Evolutionary conservation across 37 sponge, comb jelly and placozoan genomes (phyloP), one percentile per base, ranked within the genome.

Genomic region (Beroe ovata): DNA sequence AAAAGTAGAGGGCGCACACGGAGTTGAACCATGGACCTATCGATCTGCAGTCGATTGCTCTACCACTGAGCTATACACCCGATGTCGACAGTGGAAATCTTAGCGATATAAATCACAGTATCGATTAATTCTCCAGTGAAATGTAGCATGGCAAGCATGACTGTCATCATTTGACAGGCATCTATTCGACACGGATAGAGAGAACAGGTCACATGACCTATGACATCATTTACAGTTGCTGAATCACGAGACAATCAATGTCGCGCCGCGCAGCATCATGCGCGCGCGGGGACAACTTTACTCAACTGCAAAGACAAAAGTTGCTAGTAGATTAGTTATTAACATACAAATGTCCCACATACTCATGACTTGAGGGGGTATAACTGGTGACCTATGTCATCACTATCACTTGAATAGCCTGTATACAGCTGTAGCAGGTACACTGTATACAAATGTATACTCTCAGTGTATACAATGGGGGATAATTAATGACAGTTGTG

Each of bases 51-150:
- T 95, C 95, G 91, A 95, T 94, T 95, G 95, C 95, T 95, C 95
- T 95, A 93, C 95, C 95, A 95, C 95, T 95, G 95, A 95, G 95
- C 95, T 95, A 95, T 95, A 95, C 95, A 93, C 95, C 95, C 95
- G 69, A 23, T 32, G 89, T 47, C 11, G 11, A 47, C 6, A 47
- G 11, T 47, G 11, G 6, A 47, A 6, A 47, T 47, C 11, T 47
- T 47, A 11, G 11, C 11, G 11, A 6, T 47, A 47, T 47, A 47
- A 47, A 47, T 47, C 11, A n/a, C n/a, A n/a, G n/a, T n/a, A n/a
- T n/a, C n/a, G n/a, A n/a, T n/a, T n/a, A n/a, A n/a, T n/a, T n/a
- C n/a, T n/a, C n/a, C n/a, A n/a, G n/a, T n/a, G n/a, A n/a, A n/a
- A n/a, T n/a, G n/a, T n/a, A n/a, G n/a, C n/a, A n/a, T n/a, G n/a